Conservation (phyloP, 2,113 vertebrate species). For the Erpornis zantholeuca region DNA sequence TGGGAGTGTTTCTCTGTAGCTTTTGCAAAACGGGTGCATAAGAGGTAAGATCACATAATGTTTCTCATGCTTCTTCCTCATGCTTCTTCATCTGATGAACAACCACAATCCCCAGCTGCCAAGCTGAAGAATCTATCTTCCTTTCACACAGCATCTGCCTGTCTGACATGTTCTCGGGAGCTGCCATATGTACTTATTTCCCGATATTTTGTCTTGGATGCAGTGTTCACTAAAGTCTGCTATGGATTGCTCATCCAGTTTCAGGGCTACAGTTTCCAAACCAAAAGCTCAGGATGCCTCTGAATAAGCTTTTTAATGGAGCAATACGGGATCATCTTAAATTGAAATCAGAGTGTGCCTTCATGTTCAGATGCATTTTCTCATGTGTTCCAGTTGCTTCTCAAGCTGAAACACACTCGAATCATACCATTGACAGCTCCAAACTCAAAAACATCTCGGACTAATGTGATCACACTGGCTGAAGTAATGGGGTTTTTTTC, state of each 20-base stretch:
- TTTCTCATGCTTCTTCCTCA: background rate
- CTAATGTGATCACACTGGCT: background rate
- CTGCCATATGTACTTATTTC: constrained; percentile 4
- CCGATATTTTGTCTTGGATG: background rate
- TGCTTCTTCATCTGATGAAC: background rate
- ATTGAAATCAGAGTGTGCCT: background rate
- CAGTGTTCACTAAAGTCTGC: background rate
- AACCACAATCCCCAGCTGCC: background rate
- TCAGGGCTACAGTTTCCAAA: background rate
- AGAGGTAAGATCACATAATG: background rate
- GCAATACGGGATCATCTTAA: background rate
- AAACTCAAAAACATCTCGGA: background rate
- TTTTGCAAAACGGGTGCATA: background rate
- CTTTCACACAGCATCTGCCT: background rate
- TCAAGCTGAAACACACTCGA: background rate
- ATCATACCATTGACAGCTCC: background rate
- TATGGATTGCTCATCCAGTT: background rate
- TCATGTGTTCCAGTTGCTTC: background rate
- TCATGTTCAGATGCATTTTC: background rate
- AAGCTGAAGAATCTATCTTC: background rate
- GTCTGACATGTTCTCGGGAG: constrained; percentile 1
- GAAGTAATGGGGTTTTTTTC: background rate
- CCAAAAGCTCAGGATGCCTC: background rate
- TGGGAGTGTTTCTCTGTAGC: background rate
- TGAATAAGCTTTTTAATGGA: background rate